Evolutionary conservation across 2,113 vertebrate genomes (phyloP), one percentile per base, ranked within the genome.

Genomic region (Thalassarche chlororhynchos): DNA sequence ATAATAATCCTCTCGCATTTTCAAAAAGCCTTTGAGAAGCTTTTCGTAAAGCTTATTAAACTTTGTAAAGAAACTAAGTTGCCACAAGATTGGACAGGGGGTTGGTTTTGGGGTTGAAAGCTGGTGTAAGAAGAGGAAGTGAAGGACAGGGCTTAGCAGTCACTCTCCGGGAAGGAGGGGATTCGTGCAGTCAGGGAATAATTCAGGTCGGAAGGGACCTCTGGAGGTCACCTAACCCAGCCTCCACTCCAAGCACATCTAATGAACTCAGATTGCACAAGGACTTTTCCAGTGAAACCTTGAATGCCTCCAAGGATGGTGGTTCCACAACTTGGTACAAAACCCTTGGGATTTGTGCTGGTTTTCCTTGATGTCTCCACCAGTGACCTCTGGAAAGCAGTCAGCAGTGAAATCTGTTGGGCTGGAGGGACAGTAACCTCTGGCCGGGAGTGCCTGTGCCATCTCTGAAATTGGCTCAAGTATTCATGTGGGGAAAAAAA

Each of bases 1-100:
- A 78, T 42, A 78, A 55, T 92, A 96, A 96, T 96, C 94, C 80
- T 89, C 86, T 95, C 81, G 29, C 72, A 42, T 15, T 96, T 92
- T 81, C 51, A 71, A 62, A 96, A 91, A 94, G 64, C 89, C 47
- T 91, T 87, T 97, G 87, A 96, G 89, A 84, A 94, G 93, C 55
- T 94, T 96, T 96, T 62, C 71, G 29, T 25, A 95, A 96, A 97
- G 84, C 96, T 91, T 47, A 89, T 95, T 96, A 95, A 87, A 92
- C 69, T 81, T 57, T 25, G 38, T 42, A 91, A 94, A 70, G 76
- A 87, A 91, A 94, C 42, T 61, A 87, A 95, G 71, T 90, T 93
- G 71, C 89, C 82, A 90, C 89, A 87, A 89, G 93, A 68, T 89
- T 87, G 94, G 72, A 70, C 4, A 5, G 70, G 80, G 82, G n/a